Percentiles rank a stretch among this genome's conserved stretches.
Evolutionary conservation across 2,113 vertebrate species (phyloP).

Genomic region (Phaethornis superciliosus): DNA sequence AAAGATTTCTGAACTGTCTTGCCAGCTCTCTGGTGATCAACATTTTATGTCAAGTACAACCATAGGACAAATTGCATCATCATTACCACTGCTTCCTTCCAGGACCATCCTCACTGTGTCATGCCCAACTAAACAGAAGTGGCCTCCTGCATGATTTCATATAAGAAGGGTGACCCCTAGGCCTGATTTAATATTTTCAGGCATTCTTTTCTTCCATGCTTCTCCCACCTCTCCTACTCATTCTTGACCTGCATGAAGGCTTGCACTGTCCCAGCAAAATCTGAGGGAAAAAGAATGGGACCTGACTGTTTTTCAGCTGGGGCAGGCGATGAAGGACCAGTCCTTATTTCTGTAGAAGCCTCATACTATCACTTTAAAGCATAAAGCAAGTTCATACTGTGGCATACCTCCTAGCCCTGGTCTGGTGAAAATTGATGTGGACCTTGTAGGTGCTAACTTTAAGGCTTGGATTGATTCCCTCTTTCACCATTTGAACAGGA

Average conservation of each 20-base stretch:
- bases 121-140: not conserved
- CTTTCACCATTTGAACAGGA: too few relatives aligned
- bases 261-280: not conserved
- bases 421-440: not conserved
- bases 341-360: not conserved
- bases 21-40: not conserved
- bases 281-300: not conserved
- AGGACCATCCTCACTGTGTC: not conserved
- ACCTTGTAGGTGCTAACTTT: not conserved
- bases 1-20: not conserved
- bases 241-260: not conserved
- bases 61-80: not conserved
- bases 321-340: not conserved
- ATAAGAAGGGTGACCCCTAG: not conserved
- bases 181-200: not conserved
- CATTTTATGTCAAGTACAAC: not conserved
- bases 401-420: not conserved
- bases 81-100: not conserved
- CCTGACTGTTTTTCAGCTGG: not conserved
- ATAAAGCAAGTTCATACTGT: not conserved
- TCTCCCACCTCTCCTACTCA: not conserved
- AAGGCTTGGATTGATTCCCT: not conserved
- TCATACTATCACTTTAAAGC: not conserved
- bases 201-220: not conserved
- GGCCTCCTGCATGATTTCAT: not conserved